Conservation (phyloP, 2,888 invertebrate species). For the Clitarchus hookeri region DNA sequence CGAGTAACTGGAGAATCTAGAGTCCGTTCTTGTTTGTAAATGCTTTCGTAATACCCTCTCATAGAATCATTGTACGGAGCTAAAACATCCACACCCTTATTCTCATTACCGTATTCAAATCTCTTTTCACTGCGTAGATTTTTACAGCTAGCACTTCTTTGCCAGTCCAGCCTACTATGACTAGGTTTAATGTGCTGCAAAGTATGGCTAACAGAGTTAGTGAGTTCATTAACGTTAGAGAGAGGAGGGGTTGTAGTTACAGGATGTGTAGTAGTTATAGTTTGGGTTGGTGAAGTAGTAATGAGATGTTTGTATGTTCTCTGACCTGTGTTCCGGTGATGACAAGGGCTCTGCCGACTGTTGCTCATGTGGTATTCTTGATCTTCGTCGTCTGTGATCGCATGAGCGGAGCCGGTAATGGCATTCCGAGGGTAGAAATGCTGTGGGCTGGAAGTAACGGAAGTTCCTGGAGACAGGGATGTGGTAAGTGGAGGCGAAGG, state of each 20-base stretch:
- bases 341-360: slow-evolving; percentile 35
- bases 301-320: slow-evolving; percentile 34
- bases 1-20: slow-evolving; percentile 73
- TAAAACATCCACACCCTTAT: neutral
- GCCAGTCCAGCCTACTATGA: slow-evolving; percentile 60
- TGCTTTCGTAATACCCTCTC: slow-evolving; percentile 38
- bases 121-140: slow-evolving; percentile 75
- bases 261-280: slow-evolving; percentile 37
- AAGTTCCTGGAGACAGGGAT: slow-evolving; percentile 48
- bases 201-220: slow-evolving; percentile 27
- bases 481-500: slow-evolving; percentile 47
- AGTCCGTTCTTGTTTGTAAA: slow-evolving; percentile 52
- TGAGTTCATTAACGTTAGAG: slow-evolving; percentile 30
- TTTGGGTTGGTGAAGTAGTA: slow-evolving; percentile 42
- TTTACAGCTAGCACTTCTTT: slow-evolving; percentile 81
- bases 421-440: slow-evolving; percentile 43
- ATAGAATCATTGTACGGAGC: slow-evolving; percentile 26
- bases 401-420: slow-evolving; percentile 31
- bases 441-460: slow-evolving; percentile 48
- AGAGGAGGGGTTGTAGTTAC: slow-evolving; percentile 38
- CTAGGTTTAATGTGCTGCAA: slow-evolving; percentile 21
- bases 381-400: slow-evolving; percentile 38
- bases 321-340: slow-evolving; percentile 39
- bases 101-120: slow-evolving; percentile 61
- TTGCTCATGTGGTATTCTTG: slow-evolving; percentile 33